phyloP scores from a whole-genome alignment of 1,140 invertebrate species.

The Drosophila saltans region DNA sequence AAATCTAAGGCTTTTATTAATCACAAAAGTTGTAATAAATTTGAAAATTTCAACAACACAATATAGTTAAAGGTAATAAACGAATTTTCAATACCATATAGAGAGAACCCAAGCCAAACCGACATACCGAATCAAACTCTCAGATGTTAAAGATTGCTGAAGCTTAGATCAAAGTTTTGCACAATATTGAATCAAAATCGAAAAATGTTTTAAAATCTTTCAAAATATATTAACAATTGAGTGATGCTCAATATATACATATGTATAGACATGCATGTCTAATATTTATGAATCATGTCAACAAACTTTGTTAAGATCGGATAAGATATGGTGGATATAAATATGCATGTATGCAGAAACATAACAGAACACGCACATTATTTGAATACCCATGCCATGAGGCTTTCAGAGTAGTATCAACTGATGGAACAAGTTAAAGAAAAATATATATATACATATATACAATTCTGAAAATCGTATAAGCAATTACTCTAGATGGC shows the following conservation, averaged over 20 bases:
- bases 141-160: background rate
- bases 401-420: slow-evolving; percentile 3
- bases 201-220: too few relatives aligned
- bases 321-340: slow-evolving; percentile 2
- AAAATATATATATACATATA: too few relatives aligned
- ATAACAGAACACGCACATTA: slow-evolving; percentile 5
- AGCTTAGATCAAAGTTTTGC: too few relatives aligned
- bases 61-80: background rate
- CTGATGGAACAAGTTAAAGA: background rate
- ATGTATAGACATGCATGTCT: background rate
- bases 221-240: too few relatives aligned
- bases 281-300: slow-evolving; percentile 1
- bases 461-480: too few relatives aligned
- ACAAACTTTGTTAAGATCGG: background rate
- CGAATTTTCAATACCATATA: background rate
- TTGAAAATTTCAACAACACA: too few relatives aligned
- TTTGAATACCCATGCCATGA: background rate
- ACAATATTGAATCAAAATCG: too few relatives aligned
- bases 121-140: background rate
- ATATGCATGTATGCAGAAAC: background rate
- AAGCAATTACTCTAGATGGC: too few relatives aligned
- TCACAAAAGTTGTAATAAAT: too few relatives aligned
- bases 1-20: too few relatives aligned
- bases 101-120: too few relatives aligned
- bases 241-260: too few relatives aligned